phyloP scores from a whole-genome alignment of 2,888 invertebrate genomes.

The Clunio marinus region DNA sequence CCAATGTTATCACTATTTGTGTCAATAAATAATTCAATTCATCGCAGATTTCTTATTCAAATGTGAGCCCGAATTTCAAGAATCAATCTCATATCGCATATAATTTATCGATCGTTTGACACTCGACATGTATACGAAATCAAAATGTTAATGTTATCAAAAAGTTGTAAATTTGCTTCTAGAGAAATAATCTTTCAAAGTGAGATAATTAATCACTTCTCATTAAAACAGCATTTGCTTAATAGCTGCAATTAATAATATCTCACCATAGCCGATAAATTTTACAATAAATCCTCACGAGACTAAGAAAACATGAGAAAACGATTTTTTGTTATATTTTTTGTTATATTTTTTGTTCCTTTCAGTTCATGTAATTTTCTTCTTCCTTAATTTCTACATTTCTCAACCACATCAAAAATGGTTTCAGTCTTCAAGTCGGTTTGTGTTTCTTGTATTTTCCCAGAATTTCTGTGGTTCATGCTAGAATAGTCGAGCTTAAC shows the following conservation, averaged over 20 bases:
- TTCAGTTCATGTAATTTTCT: slow-evolving; percentile 1
- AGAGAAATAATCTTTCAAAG: background rate
- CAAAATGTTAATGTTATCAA: background rate
- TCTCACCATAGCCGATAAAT: slow-evolving; percentile 27
- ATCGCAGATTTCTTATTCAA: too few species aligned
- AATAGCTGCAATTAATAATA: slow-evolving; percentile 39
- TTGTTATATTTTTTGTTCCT: too few species aligned
- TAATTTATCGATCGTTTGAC: too few species aligned
- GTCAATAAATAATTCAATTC: too few species aligned
- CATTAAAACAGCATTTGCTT: slow-evolving; percentile 39
- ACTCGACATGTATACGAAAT: background rate
- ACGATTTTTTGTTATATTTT: background rate
- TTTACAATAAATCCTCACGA: slow-evolving; percentile 29
- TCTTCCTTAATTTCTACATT: slow-evolving; percentile 20
- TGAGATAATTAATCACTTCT: slow-evolving; percentile 31
- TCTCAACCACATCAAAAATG: slow-evolving; percentile 20
- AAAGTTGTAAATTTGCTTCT: background rate
- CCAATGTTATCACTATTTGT: too few species aligned
- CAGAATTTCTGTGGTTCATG: background rate
- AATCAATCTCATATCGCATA: background rate
- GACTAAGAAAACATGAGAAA: too few species aligned
- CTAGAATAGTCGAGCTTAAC: background rate
- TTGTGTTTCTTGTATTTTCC: background rate
- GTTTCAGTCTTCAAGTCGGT: background rate
- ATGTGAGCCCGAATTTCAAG: too few species aligned